Conservation (phyloP, 2,113 vertebrate species). For the Ceyx margarethae region DNA sequence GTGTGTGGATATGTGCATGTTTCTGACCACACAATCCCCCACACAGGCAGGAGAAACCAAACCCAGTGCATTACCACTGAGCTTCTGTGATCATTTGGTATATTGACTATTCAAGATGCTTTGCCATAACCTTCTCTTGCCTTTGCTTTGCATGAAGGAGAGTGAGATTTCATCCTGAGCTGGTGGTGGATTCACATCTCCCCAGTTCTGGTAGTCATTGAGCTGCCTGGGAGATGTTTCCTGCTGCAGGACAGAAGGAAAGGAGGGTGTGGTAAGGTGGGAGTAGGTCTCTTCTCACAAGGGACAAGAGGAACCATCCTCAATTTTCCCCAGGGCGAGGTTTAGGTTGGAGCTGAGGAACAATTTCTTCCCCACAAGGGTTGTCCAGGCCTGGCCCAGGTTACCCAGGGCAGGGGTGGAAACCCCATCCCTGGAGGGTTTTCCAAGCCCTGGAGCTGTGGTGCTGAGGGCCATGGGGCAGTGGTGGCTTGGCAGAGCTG, state of each 20-base stretch:
- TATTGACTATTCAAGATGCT: not conserved
- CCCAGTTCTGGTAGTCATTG: not conserved
- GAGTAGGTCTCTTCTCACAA: not conserved
- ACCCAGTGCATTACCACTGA: not conserved
- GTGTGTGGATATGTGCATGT: not conserved
- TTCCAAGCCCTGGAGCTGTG: not conserved
- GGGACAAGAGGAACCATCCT: not conserved
- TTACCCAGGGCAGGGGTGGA: not conserved
- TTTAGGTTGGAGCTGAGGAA: not conserved
- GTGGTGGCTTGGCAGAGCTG: not conserved
- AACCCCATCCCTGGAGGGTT: not conserved
- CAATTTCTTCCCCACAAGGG: not conserved
- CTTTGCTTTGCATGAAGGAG: not conserved
- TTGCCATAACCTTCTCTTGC: not conserved
- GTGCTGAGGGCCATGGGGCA: not conserved
- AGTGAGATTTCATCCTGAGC: not conserved
- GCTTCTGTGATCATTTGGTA: not conserved
- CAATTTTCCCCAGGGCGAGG: not conserved
- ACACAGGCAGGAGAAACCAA: not conserved
- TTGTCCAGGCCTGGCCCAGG: not conserved
- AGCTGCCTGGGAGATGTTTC: not conserved
- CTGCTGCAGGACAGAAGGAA: not conserved
- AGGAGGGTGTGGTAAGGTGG: not conserved
- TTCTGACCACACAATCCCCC: not conserved
- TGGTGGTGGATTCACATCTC: not conserved